Evolutionary conservation across 2,797 vertebrate genomes (phyloP), one percentile per base, ranked within the genome.

Genomic region (Antennarius maculatus): DNA sequence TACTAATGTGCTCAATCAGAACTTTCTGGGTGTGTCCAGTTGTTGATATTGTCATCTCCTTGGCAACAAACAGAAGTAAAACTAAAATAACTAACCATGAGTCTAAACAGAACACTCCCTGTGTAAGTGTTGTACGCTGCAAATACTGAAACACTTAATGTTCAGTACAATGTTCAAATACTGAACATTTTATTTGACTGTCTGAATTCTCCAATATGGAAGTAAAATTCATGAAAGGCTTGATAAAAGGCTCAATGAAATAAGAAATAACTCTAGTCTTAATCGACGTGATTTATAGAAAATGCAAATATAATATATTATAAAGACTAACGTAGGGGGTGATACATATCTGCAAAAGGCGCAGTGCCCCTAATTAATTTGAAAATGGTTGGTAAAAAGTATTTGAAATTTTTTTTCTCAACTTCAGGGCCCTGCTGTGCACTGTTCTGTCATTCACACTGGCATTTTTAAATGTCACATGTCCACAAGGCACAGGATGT

Each of bases 401-500:
- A 43, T 54, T 42, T 72, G 61, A 41, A 79, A 66, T 74, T 69
- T 43, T 27, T 18, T 51, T 55, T 56, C 27, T 51, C 57, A 23
- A 23, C 67, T 74, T 74, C 31, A 41, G 66, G 70, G 56, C 54
- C 54, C 61, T 50, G 39, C 31, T 12, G 4, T 68, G 69, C 65
- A n/a, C 64, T 34, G 10, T 46, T 74, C 58, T 85, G 81, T 89
- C 83, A 87, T 77, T 82, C 79, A 69, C 61, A 61, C 58, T 84
- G 82, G 67, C 80, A 83, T 89, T 85, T 89, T 69, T 61, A 91
- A 89, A 89, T 87, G 80, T 83, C 82, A 89, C 74, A 76, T 82
- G 79, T 84, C 78, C 80, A 77, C 12, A 2, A 86, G 82, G 79
- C 77, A 84, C 86, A 82, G 84, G 84, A 85, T 82, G 72, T 86